Base-by-base conservation (phyloP, 2,888 invertebrate species). In the Drosophila maculinotata region DNA sequence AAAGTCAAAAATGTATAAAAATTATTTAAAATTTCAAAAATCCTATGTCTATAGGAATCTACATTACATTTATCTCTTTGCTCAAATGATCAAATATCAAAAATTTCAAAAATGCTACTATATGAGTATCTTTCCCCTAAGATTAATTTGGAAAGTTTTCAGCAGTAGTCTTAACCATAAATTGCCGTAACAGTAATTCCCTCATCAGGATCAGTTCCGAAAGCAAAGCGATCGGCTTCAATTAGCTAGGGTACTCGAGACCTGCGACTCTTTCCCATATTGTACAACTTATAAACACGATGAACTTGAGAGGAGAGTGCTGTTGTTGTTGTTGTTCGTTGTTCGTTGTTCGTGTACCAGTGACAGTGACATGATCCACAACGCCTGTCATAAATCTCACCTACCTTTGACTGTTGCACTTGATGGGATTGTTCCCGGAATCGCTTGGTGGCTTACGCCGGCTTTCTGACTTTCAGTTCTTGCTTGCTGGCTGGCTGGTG, bases 361-460 rank as follows among this genome's bases (percentile, higher is more conserved):
- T 66, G 80, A 80, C 67, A 79, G 47, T 77, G 86, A 79, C 63
- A 82, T 64, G 78, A 83, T 82, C 73, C 80, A 82, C 65, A 57
- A 63, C 62, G 77, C 54, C 84, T 74, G 87, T 87, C 81, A 81
- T 77, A 86, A 86, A 75, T 87, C 68, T 84, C 87, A 69, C 75
- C 75, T 75, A 79, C 67, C 60, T 74, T 9, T 35, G 33, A 38
- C n/a, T 38, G 15, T 42, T 57, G 54, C 70, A 68, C 54, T 67
- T 66, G 74, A 73, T 69, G 71, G 78, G 75, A 80, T 65, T 69
- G 75, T 84, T 87, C 87, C 84, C 52, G 79, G 87, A 81, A 86
- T 45, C 54, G 57, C 25, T 38, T 35, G 44, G 48, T 35, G 47
- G 60, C 44, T 62, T 47, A 39, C 31, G 36, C 36, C 14, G 30